Percentiles rank a stretch among this genome's conserved stretches.
Evolutionary conservation across 2,888 invertebrate genomes (phyloP).

Genomic region (Esperia sulphurella): DNA sequence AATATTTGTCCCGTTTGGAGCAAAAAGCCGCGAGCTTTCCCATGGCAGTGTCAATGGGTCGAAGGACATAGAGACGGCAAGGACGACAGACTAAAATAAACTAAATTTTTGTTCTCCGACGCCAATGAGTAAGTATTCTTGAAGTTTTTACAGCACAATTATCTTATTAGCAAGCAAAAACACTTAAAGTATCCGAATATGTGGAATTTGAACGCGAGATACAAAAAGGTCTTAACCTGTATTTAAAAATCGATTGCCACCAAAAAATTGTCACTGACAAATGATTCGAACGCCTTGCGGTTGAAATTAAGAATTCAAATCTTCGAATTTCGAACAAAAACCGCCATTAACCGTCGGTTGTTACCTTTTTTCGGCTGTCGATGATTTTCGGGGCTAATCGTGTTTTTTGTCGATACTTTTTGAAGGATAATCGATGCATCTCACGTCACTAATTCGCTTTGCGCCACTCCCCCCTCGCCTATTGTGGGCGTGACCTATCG

Average conservation of each 20-base stretch:
- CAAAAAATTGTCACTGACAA: slow-evolving; percentile 80
- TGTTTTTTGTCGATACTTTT: slow-evolving; percentile 70
- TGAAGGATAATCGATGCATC: slow-evolving; percentile 72
- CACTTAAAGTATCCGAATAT: slow-evolving; percentile 28
- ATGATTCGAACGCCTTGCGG: slow-evolving; percentile 78
- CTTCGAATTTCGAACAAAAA: slow-evolving; percentile 76
- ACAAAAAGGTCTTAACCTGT: slow-evolving; percentile 65
- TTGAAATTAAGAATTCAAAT: slow-evolving; percentile 78
- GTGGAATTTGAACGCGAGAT: slow-evolving; percentile 32
- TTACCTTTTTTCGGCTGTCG: slow-evolving; percentile 74
- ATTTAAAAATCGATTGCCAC: slow-evolving; percentile 79
- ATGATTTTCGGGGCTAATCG: slow-evolving; percentile 75
- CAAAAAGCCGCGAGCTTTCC: slow-evolving; percentile 73
- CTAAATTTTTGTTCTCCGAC: slow-evolving; percentile 16
- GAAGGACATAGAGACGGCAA: slow-evolving; percentile 39
- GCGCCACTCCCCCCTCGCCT: slow-evolving; percentile 63
- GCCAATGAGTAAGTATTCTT: slow-evolving; percentile 27
- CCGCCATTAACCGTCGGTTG: slow-evolving; percentile 71
- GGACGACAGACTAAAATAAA: slow-evolving; percentile 18
- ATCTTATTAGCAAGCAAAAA: slow-evolving; percentile 42
- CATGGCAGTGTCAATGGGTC: slow-evolving; percentile 59
- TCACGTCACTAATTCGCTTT: slow-evolving; percentile 73
- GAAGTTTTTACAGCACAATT: slow-evolving; percentile 28
- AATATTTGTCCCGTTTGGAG: slow-evolving; percentile 56
- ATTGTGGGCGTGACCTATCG: slow-evolving; percentile 71